Evolutionary conservation across 2,888 invertebrate genomes (phyloP).

Genomic region (Notodonta ziczac): DNA sequence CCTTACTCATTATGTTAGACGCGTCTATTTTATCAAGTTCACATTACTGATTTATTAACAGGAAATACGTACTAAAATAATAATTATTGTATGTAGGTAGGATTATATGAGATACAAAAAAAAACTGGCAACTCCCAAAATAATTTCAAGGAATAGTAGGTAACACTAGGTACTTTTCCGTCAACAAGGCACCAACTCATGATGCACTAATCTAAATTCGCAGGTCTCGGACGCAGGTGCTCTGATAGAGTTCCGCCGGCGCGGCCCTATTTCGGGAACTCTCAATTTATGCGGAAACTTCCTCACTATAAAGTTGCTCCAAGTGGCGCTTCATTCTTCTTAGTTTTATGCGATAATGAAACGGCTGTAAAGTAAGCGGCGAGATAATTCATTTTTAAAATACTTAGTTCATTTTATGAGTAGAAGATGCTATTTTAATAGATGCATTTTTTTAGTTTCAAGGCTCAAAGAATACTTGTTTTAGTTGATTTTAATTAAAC

Average conservation of each 20-base stretch:
- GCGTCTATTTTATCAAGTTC: too few species aligned
- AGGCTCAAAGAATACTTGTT: not conserved
- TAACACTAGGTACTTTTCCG: constrained; percentile 29
- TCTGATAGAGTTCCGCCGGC: constrained; percentile 60
- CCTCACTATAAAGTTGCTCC: constrained; percentile 39
- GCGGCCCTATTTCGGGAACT: constrained; percentile 53
- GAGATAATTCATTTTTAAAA: constrained; percentile 12
- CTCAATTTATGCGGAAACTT: constrained; percentile 67
- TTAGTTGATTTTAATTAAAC: too few species aligned
- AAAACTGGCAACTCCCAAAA: not conserved
- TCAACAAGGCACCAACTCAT: constrained; percentile 45
- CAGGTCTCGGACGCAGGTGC: constrained; percentile 63
- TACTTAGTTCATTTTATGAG: too few species aligned
- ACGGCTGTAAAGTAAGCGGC: constrained; percentile 25
- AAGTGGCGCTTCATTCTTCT: constrained; percentile 31
- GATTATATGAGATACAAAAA: not conserved
- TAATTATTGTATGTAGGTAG: too few species aligned
- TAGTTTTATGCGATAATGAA: constrained; percentile 35
- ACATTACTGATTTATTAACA: too few species aligned
- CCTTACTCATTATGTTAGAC: too few species aligned
- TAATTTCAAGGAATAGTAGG: not conserved
- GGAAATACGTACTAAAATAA: too few species aligned
- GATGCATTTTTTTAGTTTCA: too few species aligned
- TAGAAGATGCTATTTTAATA: too few species aligned
- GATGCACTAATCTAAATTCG: constrained; percentile 77